phyloP scores from a whole-genome alignment of 2,797 vertebrate genomes.

The Sarcoramphus papa region DNA sequence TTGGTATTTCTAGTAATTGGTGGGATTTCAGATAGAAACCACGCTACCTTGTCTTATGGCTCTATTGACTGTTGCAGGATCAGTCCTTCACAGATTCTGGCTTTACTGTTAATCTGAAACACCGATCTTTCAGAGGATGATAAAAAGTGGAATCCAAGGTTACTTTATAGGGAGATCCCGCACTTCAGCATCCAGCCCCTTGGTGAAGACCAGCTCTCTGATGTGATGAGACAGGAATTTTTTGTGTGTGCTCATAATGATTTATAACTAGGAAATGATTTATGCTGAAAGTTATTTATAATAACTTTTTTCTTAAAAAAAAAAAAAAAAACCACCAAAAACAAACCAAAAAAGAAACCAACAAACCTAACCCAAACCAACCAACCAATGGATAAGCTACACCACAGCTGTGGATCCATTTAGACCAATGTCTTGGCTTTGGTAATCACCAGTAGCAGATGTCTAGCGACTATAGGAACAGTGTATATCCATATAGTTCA shows the following conservation, averaged over 20 bases:
- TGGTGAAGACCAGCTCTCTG: background rate
- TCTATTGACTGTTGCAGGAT: background rate
- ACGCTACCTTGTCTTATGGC: background rate
- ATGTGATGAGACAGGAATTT: accelerated
- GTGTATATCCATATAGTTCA: accelerated
- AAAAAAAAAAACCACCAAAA: background rate
- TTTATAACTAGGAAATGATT: background rate
- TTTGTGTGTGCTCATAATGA: background rate
- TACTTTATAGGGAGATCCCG: background rate
- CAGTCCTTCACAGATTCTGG: background rate
- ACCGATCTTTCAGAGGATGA: no score
- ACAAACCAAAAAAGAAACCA: no score
- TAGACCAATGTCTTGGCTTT: background rate
- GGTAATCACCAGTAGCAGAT: background rate
- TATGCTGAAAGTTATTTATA: background rate
- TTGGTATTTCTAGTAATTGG: background rate
- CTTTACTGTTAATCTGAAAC: background rate
- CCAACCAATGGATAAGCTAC: background rate
- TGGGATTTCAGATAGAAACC: background rate
- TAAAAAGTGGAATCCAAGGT: background rate
- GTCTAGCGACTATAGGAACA: background rate
- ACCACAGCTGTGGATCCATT: no score
- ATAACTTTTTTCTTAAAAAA: no score
- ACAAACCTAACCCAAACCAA: background rate
- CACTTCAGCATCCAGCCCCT: background rate